A percentile compares a stretch with the other conserved stretches of the same genome.
Evolutionary conservation across 2,888 invertebrate species (phyloP).

Genomic region (Eupithecia dodoneata): DNA sequence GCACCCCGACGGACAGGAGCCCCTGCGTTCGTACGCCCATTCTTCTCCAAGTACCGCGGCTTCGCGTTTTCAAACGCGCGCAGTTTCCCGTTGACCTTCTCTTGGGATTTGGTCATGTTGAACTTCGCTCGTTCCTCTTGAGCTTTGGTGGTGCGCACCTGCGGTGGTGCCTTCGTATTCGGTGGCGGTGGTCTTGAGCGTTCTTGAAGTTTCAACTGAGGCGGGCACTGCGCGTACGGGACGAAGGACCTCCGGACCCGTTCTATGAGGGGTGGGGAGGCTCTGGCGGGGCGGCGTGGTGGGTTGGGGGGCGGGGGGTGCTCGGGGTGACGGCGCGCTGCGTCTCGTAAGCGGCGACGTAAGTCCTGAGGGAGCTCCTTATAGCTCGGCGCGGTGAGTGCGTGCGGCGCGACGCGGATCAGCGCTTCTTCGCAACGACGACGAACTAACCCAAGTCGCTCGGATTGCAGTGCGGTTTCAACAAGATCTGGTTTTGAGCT

Average conservation of each 20-base stretch:
- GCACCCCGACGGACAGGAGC: neutral
- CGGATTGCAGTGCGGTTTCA: conserved; percentile 44
- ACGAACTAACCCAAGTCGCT: conserved; percentile 54
- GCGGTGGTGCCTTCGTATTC: conserved; percentile 22
- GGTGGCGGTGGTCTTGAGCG: conserved; percentile 34
- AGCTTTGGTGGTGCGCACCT: conserved; percentile 73
- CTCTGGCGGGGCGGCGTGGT: conserved; percentile 36
- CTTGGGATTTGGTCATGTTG: conserved; percentile 63
- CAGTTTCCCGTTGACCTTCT: conserved; percentile 53
- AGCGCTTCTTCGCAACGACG: conserved; percentile 67
- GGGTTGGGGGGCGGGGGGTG: conserved; percentile 42
- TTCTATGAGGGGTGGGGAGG: conserved; percentile 56
- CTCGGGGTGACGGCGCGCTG: conserved; percentile 38
- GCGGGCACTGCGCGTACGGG: conserved; percentile 65
- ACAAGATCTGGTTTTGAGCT: conserved; percentile 60
- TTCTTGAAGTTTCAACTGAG: conserved; percentile 19
- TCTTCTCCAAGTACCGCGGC: conserved; percentile 85
- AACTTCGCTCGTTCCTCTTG: conserved; percentile 74
- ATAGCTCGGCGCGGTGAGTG: conserved; percentile 65
- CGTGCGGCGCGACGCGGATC: conserved; percentile 65
- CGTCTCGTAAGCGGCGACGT: conserved; percentile 66
- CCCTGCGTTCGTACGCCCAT: neutral
- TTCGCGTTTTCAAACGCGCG: conserved; percentile 69
- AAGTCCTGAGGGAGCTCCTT: conserved; percentile 66
- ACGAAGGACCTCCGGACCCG: conserved; percentile 70